Percentiles rank a stretch among this genome's conserved stretches.
Evolutionary conservation across 2,888 invertebrate species (phyloP).

Genomic region (Flabesymbios commensalis): DNA sequence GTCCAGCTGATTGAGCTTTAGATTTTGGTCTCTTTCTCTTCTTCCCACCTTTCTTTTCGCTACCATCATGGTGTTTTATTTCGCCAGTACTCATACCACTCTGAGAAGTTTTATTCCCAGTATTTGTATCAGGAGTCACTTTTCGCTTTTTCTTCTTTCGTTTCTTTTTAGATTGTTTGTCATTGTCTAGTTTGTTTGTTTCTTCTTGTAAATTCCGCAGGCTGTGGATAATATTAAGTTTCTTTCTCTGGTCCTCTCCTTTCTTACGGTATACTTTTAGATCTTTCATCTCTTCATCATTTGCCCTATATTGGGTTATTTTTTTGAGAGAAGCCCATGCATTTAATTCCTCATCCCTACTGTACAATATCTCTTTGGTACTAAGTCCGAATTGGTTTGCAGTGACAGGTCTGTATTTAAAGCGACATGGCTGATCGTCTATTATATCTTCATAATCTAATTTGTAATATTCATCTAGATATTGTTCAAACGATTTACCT

Average conservation of each 20-base stretch:
- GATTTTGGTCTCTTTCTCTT: background rate
- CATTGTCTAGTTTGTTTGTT: too few species aligned
- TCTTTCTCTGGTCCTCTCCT: slow-evolving; percentile 72
- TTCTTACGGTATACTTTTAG: slow-evolving; percentile 76
- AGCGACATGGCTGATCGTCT: slow-evolving; percentile 82
- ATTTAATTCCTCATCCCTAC: slow-evolving; percentile 91
- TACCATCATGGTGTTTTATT: background rate
- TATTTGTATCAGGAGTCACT: too few species aligned
- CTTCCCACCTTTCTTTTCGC: background rate
- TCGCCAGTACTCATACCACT: too few species aligned
- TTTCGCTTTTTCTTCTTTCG: background rate
- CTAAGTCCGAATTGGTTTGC: slow-evolving; percentile 86
- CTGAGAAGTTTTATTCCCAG: too few species aligned
- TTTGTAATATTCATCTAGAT: slow-evolving; percentile 92
- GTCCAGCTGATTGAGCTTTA: background rate
- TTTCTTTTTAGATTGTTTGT: too few species aligned
- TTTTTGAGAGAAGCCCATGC: slow-evolving; percentile 93
- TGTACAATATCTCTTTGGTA: slow-evolving; percentile 88
- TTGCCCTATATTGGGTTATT: slow-evolving; percentile 74
- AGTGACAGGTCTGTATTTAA: slow-evolving; percentile 82
- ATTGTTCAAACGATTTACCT: slow-evolving; percentile 76
- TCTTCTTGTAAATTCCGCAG: too few species aligned
- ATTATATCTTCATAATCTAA: slow-evolving; percentile 95
- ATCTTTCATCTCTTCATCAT: slow-evolving; percentile 80
- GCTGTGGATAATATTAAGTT: slow-evolving; percentile 62